Evolutionary conservation across 1,140 invertebrate species (phyloP).

Genomic region (Drosophila orosa): DNA sequence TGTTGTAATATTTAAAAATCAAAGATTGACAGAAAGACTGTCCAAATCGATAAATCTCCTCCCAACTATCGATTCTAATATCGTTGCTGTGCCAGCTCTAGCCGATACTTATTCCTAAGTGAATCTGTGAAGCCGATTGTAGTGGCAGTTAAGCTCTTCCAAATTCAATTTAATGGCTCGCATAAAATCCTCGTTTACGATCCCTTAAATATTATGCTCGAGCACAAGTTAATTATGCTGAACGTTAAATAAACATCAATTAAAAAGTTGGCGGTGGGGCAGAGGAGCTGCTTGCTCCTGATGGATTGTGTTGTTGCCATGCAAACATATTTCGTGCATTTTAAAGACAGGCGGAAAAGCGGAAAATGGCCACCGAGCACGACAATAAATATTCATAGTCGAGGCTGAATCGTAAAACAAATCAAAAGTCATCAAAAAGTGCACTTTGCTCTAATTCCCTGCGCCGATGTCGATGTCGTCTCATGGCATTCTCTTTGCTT

Average conservation of each 20-base stretch:
- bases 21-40: too few species aligned
- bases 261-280: constrained; percentile 56
- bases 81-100: background rate
- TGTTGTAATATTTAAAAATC: background rate
- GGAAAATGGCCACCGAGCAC: constrained; percentile 45
- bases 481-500: constrained; percentile 15
- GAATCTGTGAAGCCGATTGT: constrained; percentile 21
- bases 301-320: constrained; percentile 62
- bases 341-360: constrained; percentile 58
- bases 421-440: constrained; percentile 82
- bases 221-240: constrained; percentile 77
- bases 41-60: background rate
- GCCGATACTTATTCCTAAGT: background rate
- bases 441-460: constrained; percentile 78
- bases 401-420: constrained; percentile 74
- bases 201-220: constrained; percentile 73
- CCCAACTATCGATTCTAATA: background rate
- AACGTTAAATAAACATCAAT: constrained; percentile 82
- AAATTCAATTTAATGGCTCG: constrained; percentile 75
- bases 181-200: constrained; percentile 77
- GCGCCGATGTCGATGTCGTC: constrained; percentile 40
- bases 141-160: constrained; percentile 72
- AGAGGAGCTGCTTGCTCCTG: constrained; percentile 9
- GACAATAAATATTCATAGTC: constrained; percentile 81
- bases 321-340: constrained; percentile 72